A percentile compares a stretch with the other conserved stretches of the same genome.
These are phyloP conservation scores for Podotricha telesiphe DNA, from an alignment of 2,888 invertebrate genomes.

Conservation along the genomic window DNA sequence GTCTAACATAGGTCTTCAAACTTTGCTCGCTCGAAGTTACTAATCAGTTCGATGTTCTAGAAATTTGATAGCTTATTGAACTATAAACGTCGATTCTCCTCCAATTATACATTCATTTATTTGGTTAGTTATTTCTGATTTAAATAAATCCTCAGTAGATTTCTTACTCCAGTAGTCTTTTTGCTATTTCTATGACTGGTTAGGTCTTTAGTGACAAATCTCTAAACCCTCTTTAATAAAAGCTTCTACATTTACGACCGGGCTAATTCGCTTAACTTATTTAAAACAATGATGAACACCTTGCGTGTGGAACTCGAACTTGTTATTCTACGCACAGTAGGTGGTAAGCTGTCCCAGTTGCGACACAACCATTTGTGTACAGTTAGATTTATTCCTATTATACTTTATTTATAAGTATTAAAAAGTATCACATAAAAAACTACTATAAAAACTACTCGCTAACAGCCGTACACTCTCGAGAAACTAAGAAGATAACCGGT, in stretches of 20 bases:
- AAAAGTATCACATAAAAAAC: neutral
- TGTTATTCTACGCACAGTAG: slow-evolving; percentile 1
- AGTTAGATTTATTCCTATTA: slow-evolving; percentile 8
- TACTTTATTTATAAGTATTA: slow-evolving; percentile 9
- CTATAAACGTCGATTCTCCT: slow-evolving; percentile 38
- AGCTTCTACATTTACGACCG: no score
- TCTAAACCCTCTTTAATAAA: neutral
- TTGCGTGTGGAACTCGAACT: neutral
- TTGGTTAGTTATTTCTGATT: slow-evolving; percentile 6
- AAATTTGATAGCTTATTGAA: slow-evolving; percentile 48
- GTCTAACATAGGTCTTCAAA: slow-evolving; percentile 47
- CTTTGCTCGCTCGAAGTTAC: slow-evolving; percentile 46
- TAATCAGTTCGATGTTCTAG: slow-evolving; percentile 41
- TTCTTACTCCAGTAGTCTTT: no score
- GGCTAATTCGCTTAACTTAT: neutral
- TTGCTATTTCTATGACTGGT: neutral
- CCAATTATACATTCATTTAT: slow-evolving; percentile 38
- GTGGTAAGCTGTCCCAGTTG: neutral
- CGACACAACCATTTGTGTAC: neutral
- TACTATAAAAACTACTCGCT: neutral
- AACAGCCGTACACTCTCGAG: slow-evolving; percentile 14
- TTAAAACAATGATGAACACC: neutral
- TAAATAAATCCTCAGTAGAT: neutral
- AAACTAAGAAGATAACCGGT: slow-evolving; percentile 37
- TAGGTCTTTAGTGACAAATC: neutral